These are phyloP conservation scores for Apostichopus parvimensis DNA, from an alignment of 35 echinoderm and acorn worm species.

Conservation along the genomic window DNA sequence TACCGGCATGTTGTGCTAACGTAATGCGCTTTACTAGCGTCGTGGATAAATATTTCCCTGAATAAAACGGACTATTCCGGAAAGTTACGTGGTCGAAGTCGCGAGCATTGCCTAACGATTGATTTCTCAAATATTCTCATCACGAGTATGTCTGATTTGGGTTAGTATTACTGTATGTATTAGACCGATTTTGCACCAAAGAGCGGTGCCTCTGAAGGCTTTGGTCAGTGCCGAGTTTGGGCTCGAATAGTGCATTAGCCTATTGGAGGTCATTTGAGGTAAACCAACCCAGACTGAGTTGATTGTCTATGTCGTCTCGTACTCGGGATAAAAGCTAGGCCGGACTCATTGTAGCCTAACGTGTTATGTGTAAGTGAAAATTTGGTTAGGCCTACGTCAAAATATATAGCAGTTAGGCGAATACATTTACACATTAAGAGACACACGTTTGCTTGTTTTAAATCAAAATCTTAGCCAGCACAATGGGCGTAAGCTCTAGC, in stretches of 20 bases:
- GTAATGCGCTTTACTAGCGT: slow-evolving; percentile 11
- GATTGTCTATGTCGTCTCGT: slow-evolving; percentile 44
- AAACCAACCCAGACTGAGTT: slow-evolving; percentile 50
- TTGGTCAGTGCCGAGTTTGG: not conserved
- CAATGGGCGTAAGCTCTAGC: too few relatives aligned
- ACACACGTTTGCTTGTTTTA: not conserved
- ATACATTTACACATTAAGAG: not conserved
- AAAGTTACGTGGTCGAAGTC: not conserved
- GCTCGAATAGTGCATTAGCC: slow-evolving; percentile 51
- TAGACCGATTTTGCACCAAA: not conserved
- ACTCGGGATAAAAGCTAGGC: slow-evolving; percentile 6
- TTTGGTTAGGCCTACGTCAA: not conserved
- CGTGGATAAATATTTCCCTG: not conserved
- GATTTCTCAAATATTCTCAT: not conserved
- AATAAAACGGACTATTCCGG: not conserved
- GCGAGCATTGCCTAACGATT: not conserved
- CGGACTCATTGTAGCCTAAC: slow-evolving; percentile 15
- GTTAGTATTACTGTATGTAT: slow-evolving; percentile 8
- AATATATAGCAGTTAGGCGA: not conserved
- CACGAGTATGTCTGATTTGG: slow-evolving; percentile 42
- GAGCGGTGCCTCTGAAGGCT: not conserved
- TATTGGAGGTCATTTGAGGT: slow-evolving; percentile 56
- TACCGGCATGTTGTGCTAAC: slow-evolving; percentile 8
- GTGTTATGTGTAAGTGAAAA: not conserved
- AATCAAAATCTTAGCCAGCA: too few relatives aligned